Percentiles rank a stretch among this genome's conserved stretches.
Conservation (phyloP, 2,113 vertebrate species). For the Mirza zaza region DNA sequence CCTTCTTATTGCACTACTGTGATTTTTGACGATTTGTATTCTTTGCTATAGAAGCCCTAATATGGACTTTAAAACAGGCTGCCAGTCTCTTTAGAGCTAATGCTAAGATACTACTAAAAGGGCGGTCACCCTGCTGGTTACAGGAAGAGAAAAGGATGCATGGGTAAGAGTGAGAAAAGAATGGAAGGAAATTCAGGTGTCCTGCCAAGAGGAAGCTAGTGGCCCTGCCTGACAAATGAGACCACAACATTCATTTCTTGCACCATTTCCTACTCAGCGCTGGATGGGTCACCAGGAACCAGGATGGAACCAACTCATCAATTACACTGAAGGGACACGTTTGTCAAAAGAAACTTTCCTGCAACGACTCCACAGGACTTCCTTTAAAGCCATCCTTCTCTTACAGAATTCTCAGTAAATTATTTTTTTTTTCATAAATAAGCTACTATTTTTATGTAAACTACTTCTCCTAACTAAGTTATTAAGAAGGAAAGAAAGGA, state of each 20-base stretch:
- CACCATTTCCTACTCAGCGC: constrained; percentile 43
- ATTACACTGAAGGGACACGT: neutral
- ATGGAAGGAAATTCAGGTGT: neutral
- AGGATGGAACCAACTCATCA: constrained; percentile 40
- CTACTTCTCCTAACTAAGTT: constrained; percentile 36
- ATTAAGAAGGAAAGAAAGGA: neutral
- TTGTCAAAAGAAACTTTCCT: constrained; percentile 37
- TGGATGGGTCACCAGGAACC: neutral
- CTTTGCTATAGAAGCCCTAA: neutral
- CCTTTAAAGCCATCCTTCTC: neutral
- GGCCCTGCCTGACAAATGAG: neutral
- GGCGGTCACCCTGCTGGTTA: neutral
- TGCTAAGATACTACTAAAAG: neutral
- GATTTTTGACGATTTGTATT: neutral
- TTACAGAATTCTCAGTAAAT: constrained; percentile 46
- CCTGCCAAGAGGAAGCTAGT: neutral
- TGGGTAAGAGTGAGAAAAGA: neutral
- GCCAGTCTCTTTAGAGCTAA: neutral
- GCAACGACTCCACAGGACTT: neutral
- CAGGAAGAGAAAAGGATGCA: neutral
- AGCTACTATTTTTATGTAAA: constrained; percentile 26
- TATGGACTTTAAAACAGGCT: neutral
- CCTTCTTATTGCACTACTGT: neutral
- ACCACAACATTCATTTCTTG: neutral
- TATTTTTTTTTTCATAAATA: neutral